Evolutionary conservation across 1,140 invertebrate species (phyloP).

Genomic region (Diprion similis): DNA sequence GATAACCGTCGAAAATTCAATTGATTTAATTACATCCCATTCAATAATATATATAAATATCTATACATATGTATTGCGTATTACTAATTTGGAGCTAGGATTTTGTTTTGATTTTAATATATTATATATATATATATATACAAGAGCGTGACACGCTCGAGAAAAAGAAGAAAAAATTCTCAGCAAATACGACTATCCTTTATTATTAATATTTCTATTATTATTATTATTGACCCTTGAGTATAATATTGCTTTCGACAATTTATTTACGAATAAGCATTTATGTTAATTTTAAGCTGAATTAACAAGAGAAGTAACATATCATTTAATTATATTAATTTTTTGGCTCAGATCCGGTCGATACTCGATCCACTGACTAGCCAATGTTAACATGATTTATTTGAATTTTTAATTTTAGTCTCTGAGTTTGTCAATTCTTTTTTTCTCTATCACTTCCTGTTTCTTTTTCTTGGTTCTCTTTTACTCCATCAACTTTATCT

Average conservation of each 20-base stretch:
- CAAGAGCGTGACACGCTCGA: no score
- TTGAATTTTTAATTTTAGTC: neutral
- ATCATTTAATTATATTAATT: slow-evolving; percentile 60
- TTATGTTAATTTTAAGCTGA: slow-evolving; percentile 44
- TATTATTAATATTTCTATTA: neutral
- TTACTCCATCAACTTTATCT: slow-evolving; percentile 14
- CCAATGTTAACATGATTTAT: no score
- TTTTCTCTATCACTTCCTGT: neutral
- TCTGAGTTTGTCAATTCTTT: slow-evolving; percentile 2
- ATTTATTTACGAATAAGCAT: neutral
- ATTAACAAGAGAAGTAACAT: slow-evolving; percentile 61
- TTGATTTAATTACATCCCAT: neutral
- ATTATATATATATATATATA: no score
- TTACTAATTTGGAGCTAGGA: no score
- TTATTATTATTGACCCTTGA: neutral
- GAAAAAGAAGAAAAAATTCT: no score
- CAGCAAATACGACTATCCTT: no score
- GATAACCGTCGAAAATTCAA: neutral
- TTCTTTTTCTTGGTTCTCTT: neutral
- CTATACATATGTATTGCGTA: no score
- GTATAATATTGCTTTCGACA: neutral
- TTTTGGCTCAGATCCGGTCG: neutral
- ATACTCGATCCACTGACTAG: neutral
- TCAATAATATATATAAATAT: neutral
- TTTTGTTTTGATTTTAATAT: no score